These are phyloP conservation scores for Oenanthe melanoleuca DNA, from an alignment of 2,113 vertebrate genomes.

Conservation along the genomic window DNA sequence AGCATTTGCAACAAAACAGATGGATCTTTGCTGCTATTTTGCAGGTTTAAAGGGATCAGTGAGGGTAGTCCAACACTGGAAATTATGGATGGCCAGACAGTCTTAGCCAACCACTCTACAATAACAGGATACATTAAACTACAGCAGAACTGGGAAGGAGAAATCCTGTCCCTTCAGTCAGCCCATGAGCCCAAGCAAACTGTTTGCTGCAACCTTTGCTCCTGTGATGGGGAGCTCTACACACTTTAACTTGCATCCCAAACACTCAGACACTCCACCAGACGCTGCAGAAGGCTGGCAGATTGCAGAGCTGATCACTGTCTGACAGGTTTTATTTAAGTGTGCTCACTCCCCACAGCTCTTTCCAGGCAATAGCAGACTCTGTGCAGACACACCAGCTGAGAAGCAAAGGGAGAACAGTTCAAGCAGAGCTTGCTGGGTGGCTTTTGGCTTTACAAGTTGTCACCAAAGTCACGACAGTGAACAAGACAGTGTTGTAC, in stretches of 20 bases:
- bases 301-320: constrained; percentile 29
- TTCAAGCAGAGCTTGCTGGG: neutral
- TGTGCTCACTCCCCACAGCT: neutral
- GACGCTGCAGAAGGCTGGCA: constrained; percentile 38
- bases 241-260: neutral
- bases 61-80: neutral
- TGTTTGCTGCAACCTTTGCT: neutral
- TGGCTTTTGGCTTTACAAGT: neutral
- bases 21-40: neutral
- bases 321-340: constrained; percentile 59
- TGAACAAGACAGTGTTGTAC: neutral
- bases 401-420: neutral
- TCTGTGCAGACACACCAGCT: neutral
- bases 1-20: neutral
- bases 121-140: neutral
- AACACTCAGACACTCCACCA: neutral
- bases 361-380: neutral
- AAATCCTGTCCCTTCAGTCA: neutral
- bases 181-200: neutral
- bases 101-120: neutral
- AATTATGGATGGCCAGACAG: neutral
- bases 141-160: neutral
- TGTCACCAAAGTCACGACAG: neutral
- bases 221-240: neutral
- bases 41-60: neutral